Conservation (phyloP, 1,140 invertebrate genomes). For the Cotesia typhae region DNA sequence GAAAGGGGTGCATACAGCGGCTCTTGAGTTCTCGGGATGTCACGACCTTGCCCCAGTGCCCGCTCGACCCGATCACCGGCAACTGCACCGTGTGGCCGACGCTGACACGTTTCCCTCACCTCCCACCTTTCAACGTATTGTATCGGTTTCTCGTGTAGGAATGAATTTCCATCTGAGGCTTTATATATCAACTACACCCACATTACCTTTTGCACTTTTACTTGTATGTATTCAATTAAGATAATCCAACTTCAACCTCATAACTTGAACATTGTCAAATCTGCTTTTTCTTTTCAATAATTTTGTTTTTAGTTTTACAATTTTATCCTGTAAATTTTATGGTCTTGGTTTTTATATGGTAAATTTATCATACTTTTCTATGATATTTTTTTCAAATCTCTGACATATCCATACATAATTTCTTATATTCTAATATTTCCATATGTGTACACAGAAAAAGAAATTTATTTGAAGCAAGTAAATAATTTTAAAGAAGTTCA, state of each 20-base stretch:
- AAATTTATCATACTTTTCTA: too few relatives aligned
- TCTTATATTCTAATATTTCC: too few relatives aligned
- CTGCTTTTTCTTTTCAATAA: neutral
- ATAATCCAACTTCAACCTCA: constrained; percentile 16
- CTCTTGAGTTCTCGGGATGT: constrained; percentile 30
- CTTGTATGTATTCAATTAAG: constrained; percentile 24
- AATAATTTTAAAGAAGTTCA: too few relatives aligned
- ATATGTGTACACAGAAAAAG: too few relatives aligned
- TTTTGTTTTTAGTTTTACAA: neutral
- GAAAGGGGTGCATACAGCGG: neutral
- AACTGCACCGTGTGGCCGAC: constrained; percentile 25
- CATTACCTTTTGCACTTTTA: neutral
- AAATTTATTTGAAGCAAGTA: too few relatives aligned
- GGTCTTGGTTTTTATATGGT: too few relatives aligned
- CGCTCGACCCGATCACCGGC: constrained; percentile 48
- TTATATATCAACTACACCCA: neutral
- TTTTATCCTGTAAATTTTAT: neutral
- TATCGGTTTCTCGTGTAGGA: constrained; percentile 29
- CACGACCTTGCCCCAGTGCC: constrained; percentile 55
- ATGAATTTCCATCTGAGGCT: constrained; percentile 27
- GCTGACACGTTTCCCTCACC: constrained; percentile 21
- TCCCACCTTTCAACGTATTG: constrained; percentile 21
- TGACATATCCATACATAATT: too few relatives aligned
- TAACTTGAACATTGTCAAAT: neutral
- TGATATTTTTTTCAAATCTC: too few relatives aligned